Evolutionary conservation across 2,113 vertebrate genomes (phyloP).

Genomic region (Pedetes capensis): DNA sequence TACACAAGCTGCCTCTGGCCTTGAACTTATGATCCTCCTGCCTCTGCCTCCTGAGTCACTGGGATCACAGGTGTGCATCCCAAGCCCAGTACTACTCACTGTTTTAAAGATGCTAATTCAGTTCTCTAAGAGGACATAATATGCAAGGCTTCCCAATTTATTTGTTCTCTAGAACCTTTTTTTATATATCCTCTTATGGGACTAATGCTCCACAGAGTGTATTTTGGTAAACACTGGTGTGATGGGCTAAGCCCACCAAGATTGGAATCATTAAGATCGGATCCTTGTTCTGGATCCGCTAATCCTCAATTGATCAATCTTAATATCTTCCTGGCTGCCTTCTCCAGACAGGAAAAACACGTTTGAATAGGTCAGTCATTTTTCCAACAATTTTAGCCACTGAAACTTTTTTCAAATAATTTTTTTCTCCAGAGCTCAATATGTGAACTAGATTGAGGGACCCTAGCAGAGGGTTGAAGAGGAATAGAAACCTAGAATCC

Average conservation of each 20-base stretch:
- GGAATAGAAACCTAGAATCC: not conserved
- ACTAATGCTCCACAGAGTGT: not conserved
- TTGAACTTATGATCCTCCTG: no score
- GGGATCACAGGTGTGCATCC: no score
- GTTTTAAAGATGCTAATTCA: not conserved
- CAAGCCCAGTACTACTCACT: no score
- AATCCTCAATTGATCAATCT: not conserved
- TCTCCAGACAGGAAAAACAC: not conserved
- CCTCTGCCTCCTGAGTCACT: no score
- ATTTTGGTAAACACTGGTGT: not conserved
- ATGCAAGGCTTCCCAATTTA: not conserved
- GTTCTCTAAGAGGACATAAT: not conserved
- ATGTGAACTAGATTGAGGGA: not conserved
- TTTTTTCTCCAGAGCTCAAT: not conserved
- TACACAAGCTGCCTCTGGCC: no score
- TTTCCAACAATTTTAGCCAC: not conserved
- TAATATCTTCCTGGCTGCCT: not conserved
- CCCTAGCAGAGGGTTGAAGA: not conserved
- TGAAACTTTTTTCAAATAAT: not conserved
- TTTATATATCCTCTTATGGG: not conserved
- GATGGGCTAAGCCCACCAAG: not conserved
- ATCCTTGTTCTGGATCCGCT: no score
- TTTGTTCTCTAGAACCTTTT: not conserved
- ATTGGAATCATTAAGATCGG: not conserved
- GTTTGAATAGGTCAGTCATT: not conserved